These are phyloP conservation scores for Agriopis leucophaearia DNA, from an alignment of 2,888 invertebrate genomes.

Conservation along the genomic window DNA sequence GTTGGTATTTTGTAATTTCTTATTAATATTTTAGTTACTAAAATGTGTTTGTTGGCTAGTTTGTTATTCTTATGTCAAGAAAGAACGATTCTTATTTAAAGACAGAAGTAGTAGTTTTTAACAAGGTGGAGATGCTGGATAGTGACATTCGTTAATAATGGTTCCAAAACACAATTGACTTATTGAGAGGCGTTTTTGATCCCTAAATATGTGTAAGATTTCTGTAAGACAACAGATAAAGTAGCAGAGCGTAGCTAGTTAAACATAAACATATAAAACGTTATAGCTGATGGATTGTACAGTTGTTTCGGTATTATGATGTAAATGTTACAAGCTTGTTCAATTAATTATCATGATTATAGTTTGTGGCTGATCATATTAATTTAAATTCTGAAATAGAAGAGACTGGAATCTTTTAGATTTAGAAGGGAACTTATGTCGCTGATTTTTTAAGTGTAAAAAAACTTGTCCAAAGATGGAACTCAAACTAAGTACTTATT, in stretches of 20 bases:
- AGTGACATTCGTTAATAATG: too few relatives aligned
- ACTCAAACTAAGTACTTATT: too few relatives aligned
- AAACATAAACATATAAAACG: slow-evolving; percentile 10
- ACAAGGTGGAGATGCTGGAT: too few relatives aligned
- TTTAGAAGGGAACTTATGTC: not conserved
- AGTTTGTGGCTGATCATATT: slow-evolving; percentile 14
- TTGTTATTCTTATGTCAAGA: not conserved
- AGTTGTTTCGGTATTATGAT: slow-evolving; percentile 32
- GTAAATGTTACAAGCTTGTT: slow-evolving; percentile 27
- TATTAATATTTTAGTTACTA: slow-evolving; percentile 3
- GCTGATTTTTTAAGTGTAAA: not conserved
- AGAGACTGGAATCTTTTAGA: not conserved
- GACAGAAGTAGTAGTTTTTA: too few relatives aligned
- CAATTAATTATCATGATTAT: slow-evolving; percentile 33
- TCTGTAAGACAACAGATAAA: not conserved
- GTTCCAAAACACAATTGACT: too few relatives aligned
- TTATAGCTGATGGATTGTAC: slow-evolving; percentile 25
- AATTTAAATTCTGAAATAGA: not conserved
- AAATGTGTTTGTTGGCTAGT: not conserved
- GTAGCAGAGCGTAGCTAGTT: not conserved
- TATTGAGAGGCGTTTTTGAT: too few relatives aligned
- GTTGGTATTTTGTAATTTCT: slow-evolving; percentile 30
- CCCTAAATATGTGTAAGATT: too few relatives aligned
- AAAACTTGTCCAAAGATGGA: not conserved
- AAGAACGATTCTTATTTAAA: not conserved